Evolutionary conservation across 1,140 invertebrate genomes (phyloP).

Genomic region (Lutraria rhynchaena): DNA sequence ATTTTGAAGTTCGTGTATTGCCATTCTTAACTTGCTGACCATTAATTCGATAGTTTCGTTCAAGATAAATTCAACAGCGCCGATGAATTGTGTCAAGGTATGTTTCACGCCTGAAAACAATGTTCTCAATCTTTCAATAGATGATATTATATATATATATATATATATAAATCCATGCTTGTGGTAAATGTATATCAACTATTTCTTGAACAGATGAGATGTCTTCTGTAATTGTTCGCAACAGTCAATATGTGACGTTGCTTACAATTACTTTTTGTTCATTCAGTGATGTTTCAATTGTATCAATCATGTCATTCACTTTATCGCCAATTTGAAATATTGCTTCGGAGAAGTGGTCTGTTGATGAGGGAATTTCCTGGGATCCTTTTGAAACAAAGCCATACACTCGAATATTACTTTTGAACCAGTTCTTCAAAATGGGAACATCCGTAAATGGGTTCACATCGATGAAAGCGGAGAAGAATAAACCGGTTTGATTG

Average conservation of each 20-base stretch:
- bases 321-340: background rate
- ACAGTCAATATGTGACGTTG: background rate
- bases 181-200: background rate
- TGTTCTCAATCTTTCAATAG: background rate
- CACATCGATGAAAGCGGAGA: constrained; percentile 11
- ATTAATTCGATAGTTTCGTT: background rate
- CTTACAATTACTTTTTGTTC: background rate
- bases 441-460: constrained; percentile 49
- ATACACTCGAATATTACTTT: background rate
- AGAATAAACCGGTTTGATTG: constrained; percentile 51
- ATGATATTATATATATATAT: background rate
- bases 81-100: background rate
- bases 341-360: background rate
- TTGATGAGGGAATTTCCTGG: too few species aligned
- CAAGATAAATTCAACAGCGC: constrained; percentile 13
- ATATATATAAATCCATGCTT: background rate
- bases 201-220: background rate
- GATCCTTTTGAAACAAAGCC: background rate
- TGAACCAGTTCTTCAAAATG: constrained; percentile 1
- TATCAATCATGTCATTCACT: background rate
- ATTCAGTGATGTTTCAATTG: background rate
- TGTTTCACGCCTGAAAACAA: background rate
- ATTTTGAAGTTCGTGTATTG: background rate
- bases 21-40: background rate
- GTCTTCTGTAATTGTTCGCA: background rate